A percentile compares a stretch with the other conserved stretches of the same genome.
These are phyloP conservation scores for Florisuga fusca DNA, from an alignment of 2,797 vertebrate genomes.

Conservation along the genomic window DNA sequence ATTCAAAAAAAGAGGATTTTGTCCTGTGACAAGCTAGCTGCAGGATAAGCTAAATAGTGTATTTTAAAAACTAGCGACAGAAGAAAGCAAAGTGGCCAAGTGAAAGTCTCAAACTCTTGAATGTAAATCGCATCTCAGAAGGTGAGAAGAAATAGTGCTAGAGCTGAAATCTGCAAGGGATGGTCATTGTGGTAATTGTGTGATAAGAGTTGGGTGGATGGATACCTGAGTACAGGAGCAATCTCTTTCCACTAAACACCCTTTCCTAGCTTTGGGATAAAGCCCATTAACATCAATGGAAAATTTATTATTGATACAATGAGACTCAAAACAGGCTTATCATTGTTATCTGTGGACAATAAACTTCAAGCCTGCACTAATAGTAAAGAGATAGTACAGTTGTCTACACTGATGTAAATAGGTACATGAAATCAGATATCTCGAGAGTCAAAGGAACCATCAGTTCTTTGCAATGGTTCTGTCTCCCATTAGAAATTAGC, in stretches of 20 bases:
- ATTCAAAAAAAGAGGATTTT: conserved; percentile 19
- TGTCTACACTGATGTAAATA: not conserved
- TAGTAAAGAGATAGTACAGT: not conserved
- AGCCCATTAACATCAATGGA: not conserved
- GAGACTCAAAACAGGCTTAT: not conserved
- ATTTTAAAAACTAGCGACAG: not conserved
- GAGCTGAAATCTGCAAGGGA: not conserved
- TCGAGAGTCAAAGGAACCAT: not conserved
- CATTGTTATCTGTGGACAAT: not conserved
- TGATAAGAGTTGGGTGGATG: not conserved
- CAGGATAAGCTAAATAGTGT: conserved; percentile 3
- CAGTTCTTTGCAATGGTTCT: not conserved
- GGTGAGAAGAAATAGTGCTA: not conserved
- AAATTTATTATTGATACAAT: not conserved
- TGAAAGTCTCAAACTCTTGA: not conserved
- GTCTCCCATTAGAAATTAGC: not conserved
- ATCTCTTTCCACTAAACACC: not conserved
- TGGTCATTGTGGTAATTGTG: not conserved
- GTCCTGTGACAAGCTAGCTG: not conserved
- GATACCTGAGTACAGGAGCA: not conserved
- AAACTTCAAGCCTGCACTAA: not conserved
- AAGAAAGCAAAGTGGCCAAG: not conserved
- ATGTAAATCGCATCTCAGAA: not conserved
- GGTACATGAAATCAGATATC: not conserved
- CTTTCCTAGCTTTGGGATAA: not conserved